Percentiles rank a stretch among this genome's conserved stretches.
These are phyloP conservation scores for Montipora cactus DNA, from an alignment of 64 coral and sea anemone genomes.

Conservation along the genomic window DNA sequence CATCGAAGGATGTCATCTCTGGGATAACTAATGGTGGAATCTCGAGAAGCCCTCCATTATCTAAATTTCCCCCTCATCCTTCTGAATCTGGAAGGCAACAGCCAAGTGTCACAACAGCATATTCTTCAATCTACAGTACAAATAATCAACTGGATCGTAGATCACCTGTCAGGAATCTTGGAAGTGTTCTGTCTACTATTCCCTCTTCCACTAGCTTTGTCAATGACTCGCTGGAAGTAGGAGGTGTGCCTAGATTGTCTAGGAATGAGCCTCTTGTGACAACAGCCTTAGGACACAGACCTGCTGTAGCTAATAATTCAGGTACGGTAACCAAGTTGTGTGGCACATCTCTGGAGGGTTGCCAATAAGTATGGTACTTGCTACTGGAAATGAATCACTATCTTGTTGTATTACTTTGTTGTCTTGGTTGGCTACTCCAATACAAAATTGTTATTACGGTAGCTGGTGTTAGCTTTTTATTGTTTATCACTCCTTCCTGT, in stretches of 20 bases:
- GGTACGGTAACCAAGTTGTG: not conserved
- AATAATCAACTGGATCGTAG: not conserved
- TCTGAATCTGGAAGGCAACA: not conserved
- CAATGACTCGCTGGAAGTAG: slow-evolving; percentile 83
- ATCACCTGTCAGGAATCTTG: not conserved
- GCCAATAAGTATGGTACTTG: too few species aligned
- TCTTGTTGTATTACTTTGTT: too few species aligned
- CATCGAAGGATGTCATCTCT: slow-evolving; percentile 14
- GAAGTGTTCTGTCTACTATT: slow-evolving; percentile 24
- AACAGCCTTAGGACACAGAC: slow-evolving; percentile 42
- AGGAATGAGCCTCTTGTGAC: slow-evolving; percentile 6
- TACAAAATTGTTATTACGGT: too few species aligned
- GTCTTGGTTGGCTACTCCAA: too few species aligned
- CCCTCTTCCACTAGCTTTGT: slow-evolving; percentile 74
- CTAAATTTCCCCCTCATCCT: not conserved
- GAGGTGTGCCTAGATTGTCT: slow-evolving; percentile 7
- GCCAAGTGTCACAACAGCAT: not conserved
- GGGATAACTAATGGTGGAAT: not conserved
- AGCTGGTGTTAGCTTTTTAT: too few species aligned
- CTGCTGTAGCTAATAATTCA: slow-evolving; percentile 62
- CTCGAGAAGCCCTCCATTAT: not conserved
- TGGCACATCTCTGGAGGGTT: too few species aligned
- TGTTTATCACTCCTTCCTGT: too few species aligned
- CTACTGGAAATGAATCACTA: too few species aligned
- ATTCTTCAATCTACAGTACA: slow-evolving; percentile 15